A percentile compares a stretch with the other conserved stretches of the same genome.
Conservation (phyloP, 1,140 invertebrate species). For the Aporrectodea caliginosa region DNA sequence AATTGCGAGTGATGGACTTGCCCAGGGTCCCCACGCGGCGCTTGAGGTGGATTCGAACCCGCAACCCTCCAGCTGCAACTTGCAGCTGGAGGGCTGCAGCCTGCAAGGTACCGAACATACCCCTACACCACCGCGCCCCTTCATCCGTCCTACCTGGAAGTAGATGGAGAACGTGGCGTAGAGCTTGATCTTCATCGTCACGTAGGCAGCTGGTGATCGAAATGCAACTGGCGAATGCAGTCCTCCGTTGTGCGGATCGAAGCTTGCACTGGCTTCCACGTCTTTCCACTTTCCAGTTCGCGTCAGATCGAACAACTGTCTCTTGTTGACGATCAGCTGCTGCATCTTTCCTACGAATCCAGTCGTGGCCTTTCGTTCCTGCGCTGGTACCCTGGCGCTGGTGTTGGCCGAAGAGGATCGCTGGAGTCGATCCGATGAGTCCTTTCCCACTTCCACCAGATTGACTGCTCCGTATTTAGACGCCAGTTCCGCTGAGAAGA, state of each 20-base stretch:
- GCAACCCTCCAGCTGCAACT: no score
- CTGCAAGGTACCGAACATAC: no score
- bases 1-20: no score
- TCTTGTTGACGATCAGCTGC: conserved; percentile 84
- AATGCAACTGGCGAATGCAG: conserved; percentile 86
- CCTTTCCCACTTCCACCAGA: background rate
- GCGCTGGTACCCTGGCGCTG: no score
- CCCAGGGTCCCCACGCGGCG: no score
- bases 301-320: conserved; percentile 73
- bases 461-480: background rate
- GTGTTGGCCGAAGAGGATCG: no score
- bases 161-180: conserved; percentile 85
- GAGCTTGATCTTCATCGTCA: conserved; percentile 79
- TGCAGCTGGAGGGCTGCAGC: no score
- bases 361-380: background rate
- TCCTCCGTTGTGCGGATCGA: conserved; percentile 55
- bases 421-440: no score
- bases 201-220: conserved; percentile 83
- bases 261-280: conserved; percentile 78
- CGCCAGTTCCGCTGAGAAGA: background rate
- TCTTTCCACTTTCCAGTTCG: conserved; percentile 57
- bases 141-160: conserved; percentile 72
- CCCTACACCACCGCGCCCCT: no score
- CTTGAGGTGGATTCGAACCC: no score
- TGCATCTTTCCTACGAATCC: conserved; percentile 82